Base-by-base conservation (phyloP, 2,888 invertebrate genomes). In the Meliscaeva auricollis region DNA sequence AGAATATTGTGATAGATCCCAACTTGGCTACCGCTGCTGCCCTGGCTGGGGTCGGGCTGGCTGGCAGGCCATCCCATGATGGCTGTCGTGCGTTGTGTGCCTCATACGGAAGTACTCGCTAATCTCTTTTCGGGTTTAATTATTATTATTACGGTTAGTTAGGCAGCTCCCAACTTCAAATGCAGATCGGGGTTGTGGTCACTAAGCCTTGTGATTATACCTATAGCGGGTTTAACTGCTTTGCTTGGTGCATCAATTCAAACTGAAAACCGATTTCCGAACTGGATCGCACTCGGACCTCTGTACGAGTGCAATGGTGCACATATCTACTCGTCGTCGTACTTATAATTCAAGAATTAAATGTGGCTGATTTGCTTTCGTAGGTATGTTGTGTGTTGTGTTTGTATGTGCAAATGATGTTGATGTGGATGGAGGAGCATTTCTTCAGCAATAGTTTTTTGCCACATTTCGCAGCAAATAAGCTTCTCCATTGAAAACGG, bases 81-180 rank as follows among this genome's bases (percentile, higher is more conserved):
- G 32, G 9, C 32, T 54, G 73, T 62, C 52, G 30, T 52, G 52
- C 26, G 68, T 32, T 70, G 60, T 70, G 60, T 60, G 46, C 52
- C 22, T 9, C 62, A 74, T 83, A 56, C 82, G 73, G 78, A 78
- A 83, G 68, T 78, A 78, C 62, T 78, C 73, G 78, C 78, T 72
- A 82, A 82, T 82, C 68, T 74, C 52, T 69, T 78, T 78, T 83
- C 41, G 73, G 58, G 78, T 58, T 56, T 69, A 74, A 83, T 83
- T 62, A 83, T 78, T 74, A 77, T 78, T 69, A 78, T 83, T 83
- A 77, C 68, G 78, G 73, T 78, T 83, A 74, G 78, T 83, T 73
- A 83, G 78, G 60, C 58, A 78, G 73, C 68, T 74, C 32, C 68
- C 69, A 78, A 73, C 78, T 74, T 69, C 38, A 68, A 68, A 62